These are phyloP conservation scores for Euzetes globulus DNA, from an alignment of 2,888 invertebrate species.

Conservation along the genomic window DNA sequence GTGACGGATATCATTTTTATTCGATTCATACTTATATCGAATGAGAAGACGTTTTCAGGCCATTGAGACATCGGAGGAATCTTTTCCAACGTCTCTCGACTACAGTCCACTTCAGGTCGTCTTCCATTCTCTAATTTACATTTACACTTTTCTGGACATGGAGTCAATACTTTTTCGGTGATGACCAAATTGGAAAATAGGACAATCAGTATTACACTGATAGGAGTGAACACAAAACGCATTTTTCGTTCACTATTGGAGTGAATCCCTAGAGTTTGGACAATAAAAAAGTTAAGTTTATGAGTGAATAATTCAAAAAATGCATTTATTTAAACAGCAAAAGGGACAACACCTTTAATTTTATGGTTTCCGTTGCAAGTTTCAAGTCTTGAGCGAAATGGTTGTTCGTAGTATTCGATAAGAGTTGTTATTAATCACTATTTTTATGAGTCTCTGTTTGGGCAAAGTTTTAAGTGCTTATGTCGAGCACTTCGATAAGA, in stretches of 20 bases:
- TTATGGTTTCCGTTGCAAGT: conserved; percentile 20
- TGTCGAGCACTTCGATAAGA: conserved; percentile 8
- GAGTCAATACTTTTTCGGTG: neutral
- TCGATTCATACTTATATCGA: conserved; percentile 29
- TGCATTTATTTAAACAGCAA: neutral
- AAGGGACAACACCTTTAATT: conserved; percentile 28
- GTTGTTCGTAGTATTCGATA: neutral
- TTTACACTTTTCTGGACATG: neutral
- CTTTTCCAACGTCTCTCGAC: neutral
- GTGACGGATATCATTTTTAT: neutral
- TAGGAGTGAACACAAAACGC: neutral
- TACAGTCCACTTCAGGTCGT: conserved; percentile 24
- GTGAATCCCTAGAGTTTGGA: neutral
- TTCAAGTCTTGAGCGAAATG: conserved; percentile 7
- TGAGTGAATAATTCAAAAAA: neutral
- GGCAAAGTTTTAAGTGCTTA: conserved; percentile 10
- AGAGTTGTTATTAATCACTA: conserved; percentile 26
- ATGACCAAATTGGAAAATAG: neutral
- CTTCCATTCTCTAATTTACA: neutral
- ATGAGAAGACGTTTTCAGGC: neutral
- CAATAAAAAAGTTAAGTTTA: neutral
- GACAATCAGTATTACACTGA: neutral
- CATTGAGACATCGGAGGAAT: conserved; percentile 2
- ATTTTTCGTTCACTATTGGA: neutral
- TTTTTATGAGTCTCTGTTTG: conserved; percentile 7